These are phyloP conservation scores for Furnarius figulus DNA, from an alignment of 2,113 vertebrate genomes.

Conservation along the genomic window DNA sequence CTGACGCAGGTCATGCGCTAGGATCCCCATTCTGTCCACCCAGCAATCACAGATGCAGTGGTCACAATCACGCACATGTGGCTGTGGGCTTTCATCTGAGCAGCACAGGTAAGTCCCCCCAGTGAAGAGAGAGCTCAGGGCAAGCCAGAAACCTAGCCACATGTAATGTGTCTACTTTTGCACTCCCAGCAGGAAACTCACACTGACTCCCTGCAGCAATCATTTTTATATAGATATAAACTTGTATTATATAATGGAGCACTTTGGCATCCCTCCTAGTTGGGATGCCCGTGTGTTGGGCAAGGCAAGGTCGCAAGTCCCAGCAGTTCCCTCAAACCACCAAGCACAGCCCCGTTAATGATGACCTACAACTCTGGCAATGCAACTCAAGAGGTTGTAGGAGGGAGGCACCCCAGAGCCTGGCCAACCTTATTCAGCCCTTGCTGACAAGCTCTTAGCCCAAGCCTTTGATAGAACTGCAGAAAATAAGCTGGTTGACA, in stretches of 20 bases:
- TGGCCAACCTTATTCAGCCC: not conserved
- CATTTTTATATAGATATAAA: not conserved
- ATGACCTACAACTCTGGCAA: not conserved
- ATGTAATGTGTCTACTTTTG: not conserved
- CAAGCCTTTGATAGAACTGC: not conserved
- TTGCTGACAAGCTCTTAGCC: not conserved
- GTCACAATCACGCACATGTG: not conserved
- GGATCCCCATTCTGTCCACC: not conserved
- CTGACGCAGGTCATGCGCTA: conserved; percentile 16
- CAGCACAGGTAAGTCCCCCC: not conserved
- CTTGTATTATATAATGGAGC: not conserved
- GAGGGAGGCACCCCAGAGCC: not conserved
- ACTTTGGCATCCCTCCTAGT: not conserved
- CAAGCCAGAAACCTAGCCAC: not conserved
- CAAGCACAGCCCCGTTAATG: not conserved
- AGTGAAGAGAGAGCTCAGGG: not conserved
- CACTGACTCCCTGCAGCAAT: not conserved
- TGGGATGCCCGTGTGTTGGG: not conserved
- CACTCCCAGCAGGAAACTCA: not conserved
- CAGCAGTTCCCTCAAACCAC: not conserved
- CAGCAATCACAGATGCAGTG: not conserved
- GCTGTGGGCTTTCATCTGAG: not conserved
- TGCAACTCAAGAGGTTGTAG: not conserved
- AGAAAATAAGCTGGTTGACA: not conserved
- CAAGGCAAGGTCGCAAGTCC: not conserved